A percentile compares a stretch with the other conserved stretches of the same genome.
These are phyloP conservation scores for Drosophila fungiperda DNA, from an alignment of 2,888 invertebrate genomes.

Conservation along the genomic window DNA sequence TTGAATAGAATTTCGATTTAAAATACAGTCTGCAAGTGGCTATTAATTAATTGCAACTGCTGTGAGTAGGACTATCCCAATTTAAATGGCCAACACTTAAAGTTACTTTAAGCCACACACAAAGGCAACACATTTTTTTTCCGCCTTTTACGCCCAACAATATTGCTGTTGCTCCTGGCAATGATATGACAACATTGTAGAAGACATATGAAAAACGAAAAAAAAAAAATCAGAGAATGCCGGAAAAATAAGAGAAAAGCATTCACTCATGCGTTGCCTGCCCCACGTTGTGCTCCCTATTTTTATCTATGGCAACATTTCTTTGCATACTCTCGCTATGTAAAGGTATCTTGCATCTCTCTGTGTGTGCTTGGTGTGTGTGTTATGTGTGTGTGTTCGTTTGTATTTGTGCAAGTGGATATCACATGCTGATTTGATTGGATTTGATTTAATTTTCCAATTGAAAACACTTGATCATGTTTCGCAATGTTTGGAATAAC, in stretches of 20 bases:
- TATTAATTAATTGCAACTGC: slow-evolving; percentile 34
- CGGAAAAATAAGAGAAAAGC: slow-evolving; percentile 24
- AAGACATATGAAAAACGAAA: slow-evolving; percentile 17
- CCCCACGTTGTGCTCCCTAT: slow-evolving; percentile 23
- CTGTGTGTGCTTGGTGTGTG: not conserved
- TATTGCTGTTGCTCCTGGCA: slow-evolving; percentile 48
- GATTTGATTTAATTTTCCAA: slow-evolving; percentile 83
- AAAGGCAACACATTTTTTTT: slow-evolving; percentile 26
- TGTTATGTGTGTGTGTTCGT: slow-evolving; percentile 12
- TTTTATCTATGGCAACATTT: slow-evolving; percentile 15
- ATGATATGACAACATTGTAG: slow-evolving; percentile 63
- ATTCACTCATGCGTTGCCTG: slow-evolving; percentile 65
- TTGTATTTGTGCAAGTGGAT: slow-evolving; percentile 36
- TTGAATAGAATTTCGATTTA: slow-evolving; percentile 1
- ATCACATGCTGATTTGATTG: slow-evolving; percentile 79
- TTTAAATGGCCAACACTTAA: slow-evolving; percentile 27
- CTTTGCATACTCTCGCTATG: slow-evolving; percentile 29
- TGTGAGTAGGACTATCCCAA: not conserved
- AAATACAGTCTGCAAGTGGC: slow-evolving; percentile 24
- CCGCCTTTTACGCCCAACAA: slow-evolving; percentile 42
- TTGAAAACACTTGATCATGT: slow-evolving; percentile 80
- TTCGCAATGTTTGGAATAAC: slow-evolving; percentile 54
- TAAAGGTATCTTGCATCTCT: slow-evolving; percentile 30
- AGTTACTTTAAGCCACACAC: slow-evolving; percentile 3
- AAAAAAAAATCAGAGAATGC: not conserved